A percentile compares a stretch with the other conserved stretches of the same genome.
phyloP scores from a whole-genome alignment of 2,888 invertebrate species.

The Drosophila austrosaltans region DNA sequence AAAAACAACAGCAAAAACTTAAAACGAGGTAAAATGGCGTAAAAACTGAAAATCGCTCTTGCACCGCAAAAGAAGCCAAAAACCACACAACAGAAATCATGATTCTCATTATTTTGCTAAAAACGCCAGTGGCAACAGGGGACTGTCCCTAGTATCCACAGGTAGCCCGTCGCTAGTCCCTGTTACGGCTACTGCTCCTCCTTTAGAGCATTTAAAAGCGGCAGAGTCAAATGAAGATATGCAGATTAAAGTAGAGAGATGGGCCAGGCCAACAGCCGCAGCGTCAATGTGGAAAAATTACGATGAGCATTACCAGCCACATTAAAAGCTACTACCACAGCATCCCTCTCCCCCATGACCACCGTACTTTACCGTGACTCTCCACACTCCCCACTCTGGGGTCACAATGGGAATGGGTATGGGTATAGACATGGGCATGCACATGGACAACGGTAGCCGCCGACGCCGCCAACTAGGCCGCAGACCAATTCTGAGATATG shows the following conservation, averaged over 20 bases:
- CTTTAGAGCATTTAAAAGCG: slow-evolving; percentile 67
- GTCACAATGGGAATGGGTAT: slow-evolving; percentile 43
- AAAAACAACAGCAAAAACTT: slow-evolving; percentile 19
- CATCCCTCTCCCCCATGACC: not conserved
- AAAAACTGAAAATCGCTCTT: slow-evolving; percentile 66
- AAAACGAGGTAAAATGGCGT: slow-evolving; percentile 53
- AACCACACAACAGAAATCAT: slow-evolving; percentile 79
- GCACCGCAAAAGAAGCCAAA: slow-evolving; percentile 44
- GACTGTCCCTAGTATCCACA: slow-evolving; percentile 15
- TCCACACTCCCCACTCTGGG: not conserved
- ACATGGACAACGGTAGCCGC: slow-evolving; percentile 44
- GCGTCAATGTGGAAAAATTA: slow-evolving; percentile 81
- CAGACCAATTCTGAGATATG: slow-evolving; percentile 78
- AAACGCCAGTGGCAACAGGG: slow-evolving; percentile 57
- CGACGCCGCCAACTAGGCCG: slow-evolving; percentile 40
- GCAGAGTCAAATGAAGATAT: slow-evolving; percentile 82
- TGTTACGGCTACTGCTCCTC: slow-evolving; percentile 10
- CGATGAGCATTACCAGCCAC: slow-evolving; percentile 83
- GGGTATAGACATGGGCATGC: slow-evolving; percentile 35
- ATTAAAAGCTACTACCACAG: slow-evolving; percentile 76
- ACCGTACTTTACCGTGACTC: not conserved
- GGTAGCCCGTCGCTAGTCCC: not conserved
- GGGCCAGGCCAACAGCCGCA: slow-evolving; percentile 53
- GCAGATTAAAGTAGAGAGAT: slow-evolving; percentile 80
- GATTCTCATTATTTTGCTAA: slow-evolving; percentile 80